phyloP scores from a whole-genome alignment of 1,140 invertebrate genomes.

The Elysia chlorotica region DNA sequence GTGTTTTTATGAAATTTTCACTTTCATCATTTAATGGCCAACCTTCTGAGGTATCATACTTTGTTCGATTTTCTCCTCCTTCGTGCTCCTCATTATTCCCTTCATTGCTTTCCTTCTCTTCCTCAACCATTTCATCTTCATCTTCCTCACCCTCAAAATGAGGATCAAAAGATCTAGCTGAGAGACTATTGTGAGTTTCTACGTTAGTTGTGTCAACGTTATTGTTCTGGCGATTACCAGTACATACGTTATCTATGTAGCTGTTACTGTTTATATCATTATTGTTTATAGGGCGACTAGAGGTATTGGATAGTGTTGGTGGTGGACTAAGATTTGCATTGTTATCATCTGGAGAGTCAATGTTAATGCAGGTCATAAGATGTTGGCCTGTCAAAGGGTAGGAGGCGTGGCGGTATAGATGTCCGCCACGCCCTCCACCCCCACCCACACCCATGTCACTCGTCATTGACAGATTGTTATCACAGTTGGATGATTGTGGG shows the following conservation, averaged over 20 bases:
- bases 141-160: slow-evolving; percentile 35
- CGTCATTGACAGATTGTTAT: slow-evolving; percentile 15
- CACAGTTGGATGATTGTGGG: slow-evolving; percentile 22
- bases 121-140: slow-evolving; percentile 25
- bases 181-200: slow-evolving; percentile 9
- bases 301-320: not conserved
- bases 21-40: slow-evolving; percentile 6
- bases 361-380: slow-evolving; percentile 16
- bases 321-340: slow-evolving; percentile 7
- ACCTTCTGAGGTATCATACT: slow-evolving; percentile 8
- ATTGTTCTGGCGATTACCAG: no score
- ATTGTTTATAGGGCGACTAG: not conserved
- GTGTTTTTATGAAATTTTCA: not conserved
- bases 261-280: slow-evolving; percentile 21
- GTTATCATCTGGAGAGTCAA: slow-evolving; percentile 19
- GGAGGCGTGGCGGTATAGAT: slow-evolving; percentile 19
- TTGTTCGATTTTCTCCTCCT: slow-evolving; percentile 3
- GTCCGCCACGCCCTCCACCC: no score
- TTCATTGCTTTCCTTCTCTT: slow-evolving; percentile 16
- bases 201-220: slow-evolving; percentile 20
- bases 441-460: not conserved
- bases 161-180: slow-evolving; percentile 23
- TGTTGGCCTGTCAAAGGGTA: slow-evolving; percentile 17
- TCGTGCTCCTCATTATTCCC: slow-evolving; percentile 11
- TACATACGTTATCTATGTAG: slow-evolving; percentile 19